Evolutionary conservation across 2,113 vertebrate species (phyloP).

Genomic region (Calyptommatus sinebrachiatus): DNA sequence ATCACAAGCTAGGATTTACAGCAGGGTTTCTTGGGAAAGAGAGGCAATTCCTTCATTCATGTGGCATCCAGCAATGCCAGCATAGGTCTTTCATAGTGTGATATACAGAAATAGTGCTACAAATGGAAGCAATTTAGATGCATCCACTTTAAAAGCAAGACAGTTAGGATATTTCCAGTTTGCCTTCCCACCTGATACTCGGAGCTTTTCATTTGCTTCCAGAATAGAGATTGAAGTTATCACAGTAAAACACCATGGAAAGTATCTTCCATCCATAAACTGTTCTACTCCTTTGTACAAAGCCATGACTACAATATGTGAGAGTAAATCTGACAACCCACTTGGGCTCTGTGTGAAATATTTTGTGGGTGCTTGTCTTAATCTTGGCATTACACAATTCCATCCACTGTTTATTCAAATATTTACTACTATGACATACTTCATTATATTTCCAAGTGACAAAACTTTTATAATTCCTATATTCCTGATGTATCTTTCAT

Average conservation of each 20-base stretch:
- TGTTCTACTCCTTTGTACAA: not conserved
- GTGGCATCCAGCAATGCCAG: no score
- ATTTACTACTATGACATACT: not conserved
- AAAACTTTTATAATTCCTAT: not conserved
- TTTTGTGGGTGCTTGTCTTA: not conserved
- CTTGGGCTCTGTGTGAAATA: not conserved
- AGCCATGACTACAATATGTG: not conserved
- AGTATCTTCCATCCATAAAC: not conserved
- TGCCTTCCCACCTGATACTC: no score
- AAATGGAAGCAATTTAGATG: no score
- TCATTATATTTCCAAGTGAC: no score
- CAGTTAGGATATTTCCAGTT: no score
- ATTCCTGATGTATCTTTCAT: not conserved
- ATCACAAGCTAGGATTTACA: no score
- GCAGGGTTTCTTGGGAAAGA: no score
- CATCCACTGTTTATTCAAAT: not conserved
- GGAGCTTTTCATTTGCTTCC: no score
- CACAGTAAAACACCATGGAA: not conserved
- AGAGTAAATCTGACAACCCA: not conserved
- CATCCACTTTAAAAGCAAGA: no score
- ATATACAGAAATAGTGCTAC: no score
- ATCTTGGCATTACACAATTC: not conserved
- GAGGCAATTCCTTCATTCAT: no score
- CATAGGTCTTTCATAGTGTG: no score
- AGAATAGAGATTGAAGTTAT: not conserved